A percentile compares a stretch with the other conserved stretches of the same genome.
phyloP scores from a whole-genome alignment of 2,113 vertebrate species.

The Rhinopomastus cyanomelas region DNA sequence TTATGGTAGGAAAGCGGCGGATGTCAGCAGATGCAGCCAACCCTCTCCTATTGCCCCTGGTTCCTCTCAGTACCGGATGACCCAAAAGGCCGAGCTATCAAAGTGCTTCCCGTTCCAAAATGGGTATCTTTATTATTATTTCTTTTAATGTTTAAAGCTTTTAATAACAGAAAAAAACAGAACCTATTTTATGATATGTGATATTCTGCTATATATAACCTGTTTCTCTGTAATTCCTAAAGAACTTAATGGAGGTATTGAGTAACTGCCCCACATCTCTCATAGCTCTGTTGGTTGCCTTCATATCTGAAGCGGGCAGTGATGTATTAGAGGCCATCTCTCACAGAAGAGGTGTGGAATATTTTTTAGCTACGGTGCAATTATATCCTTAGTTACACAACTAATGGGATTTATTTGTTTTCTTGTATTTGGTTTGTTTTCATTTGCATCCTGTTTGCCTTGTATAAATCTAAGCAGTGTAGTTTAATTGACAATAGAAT shows the following conservation, averaged over 20 bases:
- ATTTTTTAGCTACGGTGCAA: neutral
- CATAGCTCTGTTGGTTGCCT: neutral
- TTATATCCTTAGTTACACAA: neutral
- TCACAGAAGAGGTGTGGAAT: neutral
- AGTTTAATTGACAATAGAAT: neutral
- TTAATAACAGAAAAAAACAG: neutral
- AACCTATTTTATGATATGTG: neutral
- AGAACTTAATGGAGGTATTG: slow-evolving; percentile 18
- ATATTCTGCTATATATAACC: neutral
- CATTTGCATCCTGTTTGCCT: neutral
- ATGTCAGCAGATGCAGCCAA: neutral
- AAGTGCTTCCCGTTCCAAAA: neutral
- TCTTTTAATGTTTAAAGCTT: neutral
- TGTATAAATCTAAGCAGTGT: neutral
- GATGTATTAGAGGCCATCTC: neutral
- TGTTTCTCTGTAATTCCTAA: neutral
- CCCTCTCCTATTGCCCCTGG: neutral
- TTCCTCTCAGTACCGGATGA: neutral
- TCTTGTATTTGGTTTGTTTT: neutral
- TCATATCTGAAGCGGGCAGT: neutral
- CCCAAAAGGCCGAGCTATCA: neutral
- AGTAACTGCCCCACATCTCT: neutral
- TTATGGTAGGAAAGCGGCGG: neutral
- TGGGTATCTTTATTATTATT: neutral
- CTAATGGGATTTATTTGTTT: neutral